Percentiles rank a stretch among this genome's conserved stretches.
phyloP scores from a whole-genome alignment of 2,113 vertebrate genomes.

The Balaeniceps rex region DNA sequence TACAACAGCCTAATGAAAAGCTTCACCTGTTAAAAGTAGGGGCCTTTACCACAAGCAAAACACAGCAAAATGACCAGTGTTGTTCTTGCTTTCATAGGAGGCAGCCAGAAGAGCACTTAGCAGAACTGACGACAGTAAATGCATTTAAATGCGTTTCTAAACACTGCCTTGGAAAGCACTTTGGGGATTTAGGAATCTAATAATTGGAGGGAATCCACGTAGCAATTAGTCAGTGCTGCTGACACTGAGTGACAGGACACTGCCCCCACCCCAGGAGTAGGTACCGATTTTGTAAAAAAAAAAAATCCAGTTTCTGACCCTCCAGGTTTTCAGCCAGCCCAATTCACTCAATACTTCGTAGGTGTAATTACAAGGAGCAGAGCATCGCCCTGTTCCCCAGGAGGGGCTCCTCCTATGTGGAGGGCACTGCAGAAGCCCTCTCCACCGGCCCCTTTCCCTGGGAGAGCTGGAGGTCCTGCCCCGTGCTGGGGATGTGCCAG shows the following conservation, averaged over 20 bases:
- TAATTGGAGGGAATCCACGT: background rate
- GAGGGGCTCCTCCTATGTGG: fast-evolving
- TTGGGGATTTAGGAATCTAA: background rate
- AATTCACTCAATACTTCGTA: fast-evolving
- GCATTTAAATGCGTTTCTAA: background rate
- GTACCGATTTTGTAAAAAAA: background rate
- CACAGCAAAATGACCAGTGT: background rate
- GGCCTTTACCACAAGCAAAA: background rate
- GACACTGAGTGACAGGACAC: background rate
- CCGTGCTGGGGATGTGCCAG: fast-evolving
- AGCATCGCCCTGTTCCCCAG: background rate
- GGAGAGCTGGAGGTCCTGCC: background rate
- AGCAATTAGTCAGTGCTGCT: background rate
- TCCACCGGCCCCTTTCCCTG: fast-evolving
- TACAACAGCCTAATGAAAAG: background rate
- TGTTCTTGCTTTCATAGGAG: background rate
- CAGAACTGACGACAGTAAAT: background rate
- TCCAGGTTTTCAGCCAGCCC: background rate
- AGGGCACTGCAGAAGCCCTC: background rate
- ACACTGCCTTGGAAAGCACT: background rate
- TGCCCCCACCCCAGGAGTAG: fast-evolving
- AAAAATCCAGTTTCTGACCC: background rate
- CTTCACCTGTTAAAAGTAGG: background rate
- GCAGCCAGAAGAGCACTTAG: background rate
- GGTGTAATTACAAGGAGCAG: background rate